Percentiles rank a stretch among this genome's conserved stretches.
These are phyloP conservation scores for Bradynema listronoti DNA, from an alignment of 1,140 invertebrate species.

Conservation along the genomic window DNA sequence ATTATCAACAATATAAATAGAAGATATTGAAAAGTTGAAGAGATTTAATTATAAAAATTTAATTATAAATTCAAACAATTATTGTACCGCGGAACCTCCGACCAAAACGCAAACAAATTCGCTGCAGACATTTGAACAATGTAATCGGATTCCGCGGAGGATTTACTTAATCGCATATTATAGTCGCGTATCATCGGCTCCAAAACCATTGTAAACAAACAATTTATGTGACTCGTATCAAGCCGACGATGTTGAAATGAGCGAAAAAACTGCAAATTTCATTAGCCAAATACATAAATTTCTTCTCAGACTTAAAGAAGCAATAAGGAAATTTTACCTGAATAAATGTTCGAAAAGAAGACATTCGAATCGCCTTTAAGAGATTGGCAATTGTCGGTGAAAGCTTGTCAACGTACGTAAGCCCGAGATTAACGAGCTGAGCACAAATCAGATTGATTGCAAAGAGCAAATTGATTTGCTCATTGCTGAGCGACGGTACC, in stretches of 20 bases:
- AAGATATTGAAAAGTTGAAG: too few species aligned
- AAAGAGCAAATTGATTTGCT: neutral
- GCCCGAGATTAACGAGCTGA: neutral
- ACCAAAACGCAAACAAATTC: slow-evolving; percentile 1
- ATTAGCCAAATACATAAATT: too few species aligned
- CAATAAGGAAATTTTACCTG: neutral
- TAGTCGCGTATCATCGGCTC: neutral
- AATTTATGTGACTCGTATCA: neutral
- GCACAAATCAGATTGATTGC: slow-evolving; percentile 8
- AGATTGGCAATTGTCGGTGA: neutral
- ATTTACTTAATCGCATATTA: neutral
- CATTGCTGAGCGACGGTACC: slow-evolving; percentile 8
- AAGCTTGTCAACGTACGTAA: neutral
- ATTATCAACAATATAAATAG: neutral
- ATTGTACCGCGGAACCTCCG: neutral
- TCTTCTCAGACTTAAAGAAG: neutral
- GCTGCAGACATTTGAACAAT: slow-evolving; percentile 1
- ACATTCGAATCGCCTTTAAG: neutral
- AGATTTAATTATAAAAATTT: too few species aligned
- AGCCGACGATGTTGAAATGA: neutral
- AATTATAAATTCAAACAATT: neutral
- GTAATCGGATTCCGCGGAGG: neutral
- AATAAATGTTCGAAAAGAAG: neutral
- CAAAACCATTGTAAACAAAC: neutral
- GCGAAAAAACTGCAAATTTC: slow-evolving; percentile 1